These are phyloP conservation scores for Dendrocopos noguchii DNA, from an alignment of 2,113 vertebrate species.

Conservation along the genomic window DNA sequence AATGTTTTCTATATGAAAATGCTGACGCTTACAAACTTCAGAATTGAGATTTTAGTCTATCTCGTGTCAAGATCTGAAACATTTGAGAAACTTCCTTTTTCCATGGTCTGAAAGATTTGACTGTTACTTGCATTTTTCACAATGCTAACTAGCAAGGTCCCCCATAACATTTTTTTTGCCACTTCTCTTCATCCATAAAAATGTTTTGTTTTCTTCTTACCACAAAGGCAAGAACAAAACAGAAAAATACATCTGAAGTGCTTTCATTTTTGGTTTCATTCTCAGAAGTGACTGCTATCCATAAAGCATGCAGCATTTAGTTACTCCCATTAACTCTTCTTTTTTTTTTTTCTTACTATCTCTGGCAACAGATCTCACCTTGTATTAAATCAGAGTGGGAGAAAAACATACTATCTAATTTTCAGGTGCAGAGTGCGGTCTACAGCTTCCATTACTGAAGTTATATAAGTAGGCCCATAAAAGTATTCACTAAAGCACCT, in stretches of 20 bases:
- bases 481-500: neutral
- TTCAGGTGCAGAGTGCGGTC: neutral
- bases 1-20: neutral
- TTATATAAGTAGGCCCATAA: neutral
- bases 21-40: neutral
- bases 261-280: neutral
- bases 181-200: neutral
- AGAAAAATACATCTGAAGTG: neutral
- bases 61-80: neutral
- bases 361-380: neutral
- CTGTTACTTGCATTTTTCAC: neutral
- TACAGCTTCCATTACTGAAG: neutral
- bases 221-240: neutral
- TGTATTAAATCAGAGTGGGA: neutral
- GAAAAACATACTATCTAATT: neutral
- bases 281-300: neutral
- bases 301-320: neutral
- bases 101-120: neutral
- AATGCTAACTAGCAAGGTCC: neutral
- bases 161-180: neutral
- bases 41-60: neutral
- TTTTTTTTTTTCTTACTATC: neutral
- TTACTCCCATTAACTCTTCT: neutral
- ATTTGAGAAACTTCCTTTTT: neutral
- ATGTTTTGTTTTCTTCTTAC: neutral